These are phyloP conservation scores for Lacanobia wlatinum DNA, from an alignment of 2,888 invertebrate genomes.

Conservation along the genomic window DNA sequence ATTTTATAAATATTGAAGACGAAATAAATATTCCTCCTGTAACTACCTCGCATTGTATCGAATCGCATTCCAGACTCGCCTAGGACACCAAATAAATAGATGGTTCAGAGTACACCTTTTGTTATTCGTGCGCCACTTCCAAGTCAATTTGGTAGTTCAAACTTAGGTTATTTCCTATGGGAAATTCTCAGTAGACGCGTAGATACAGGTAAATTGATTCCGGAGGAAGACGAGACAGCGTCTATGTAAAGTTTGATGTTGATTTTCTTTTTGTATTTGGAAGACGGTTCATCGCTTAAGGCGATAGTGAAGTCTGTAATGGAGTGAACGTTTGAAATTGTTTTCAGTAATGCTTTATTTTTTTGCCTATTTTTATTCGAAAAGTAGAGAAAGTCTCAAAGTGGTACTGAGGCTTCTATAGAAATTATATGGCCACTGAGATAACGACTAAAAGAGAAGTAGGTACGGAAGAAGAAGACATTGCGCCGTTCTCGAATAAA, in stretches of 20 bases:
- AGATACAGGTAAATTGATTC: constrained; percentile 54
- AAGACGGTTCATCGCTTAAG: not conserved
- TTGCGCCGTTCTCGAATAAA: too few relatives aligned
- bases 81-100: constrained; percentile 17
- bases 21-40: too few relatives aligned
- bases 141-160: constrained; percentile 78
- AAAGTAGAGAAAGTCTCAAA: too few relatives aligned
- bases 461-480: too few relatives aligned
- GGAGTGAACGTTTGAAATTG: not conserved
- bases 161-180: constrained; percentile 76
- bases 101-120: constrained; percentile 49
- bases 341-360: not conserved
- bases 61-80: not conserved
- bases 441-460: too few relatives aligned
- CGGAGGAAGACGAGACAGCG: constrained; percentile 15
- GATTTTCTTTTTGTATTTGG: constrained; percentile 18
- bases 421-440: too few relatives aligned
- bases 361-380: too few relatives aligned
- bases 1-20: too few relatives aligned
- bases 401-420: too few relatives aligned
- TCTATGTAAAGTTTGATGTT: constrained; percentile 19
- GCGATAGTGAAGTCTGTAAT: not conserved
- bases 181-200: constrained; percentile 31
- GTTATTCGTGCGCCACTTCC: constrained; percentile 65
- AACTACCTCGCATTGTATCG: not conserved